phyloP scores from a whole-genome alignment of 2,797 vertebrate species.

The Enoplosus armatus region DNA sequence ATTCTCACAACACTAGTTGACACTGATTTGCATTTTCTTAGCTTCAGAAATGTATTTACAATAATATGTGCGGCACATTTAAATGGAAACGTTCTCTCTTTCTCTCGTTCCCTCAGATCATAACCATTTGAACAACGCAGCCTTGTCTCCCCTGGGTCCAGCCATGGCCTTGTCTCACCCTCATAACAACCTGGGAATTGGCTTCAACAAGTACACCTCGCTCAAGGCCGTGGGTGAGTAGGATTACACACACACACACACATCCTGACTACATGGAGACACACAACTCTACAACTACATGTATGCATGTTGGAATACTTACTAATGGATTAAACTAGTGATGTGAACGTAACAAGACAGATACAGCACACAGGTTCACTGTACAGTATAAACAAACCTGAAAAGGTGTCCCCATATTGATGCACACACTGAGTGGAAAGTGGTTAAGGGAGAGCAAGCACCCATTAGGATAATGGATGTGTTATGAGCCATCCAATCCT shows the following conservation, averaged over 20 bases:
- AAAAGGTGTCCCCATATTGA: not conserved
- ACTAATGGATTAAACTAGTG: not conserved
- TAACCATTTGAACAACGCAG: slow-evolving; percentile 88
- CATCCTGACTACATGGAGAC: not conserved
- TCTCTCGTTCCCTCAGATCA: slow-evolving; percentile 83
- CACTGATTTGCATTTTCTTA: slow-evolving; percentile 19
- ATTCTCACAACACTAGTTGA: not conserved
- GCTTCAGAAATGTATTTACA: slow-evolving; percentile 1
- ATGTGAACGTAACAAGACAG: not conserved
- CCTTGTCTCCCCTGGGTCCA: slow-evolving; percentile 82
- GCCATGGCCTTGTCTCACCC: slow-evolving; percentile 86
- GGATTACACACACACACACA: slow-evolving; percentile 5
- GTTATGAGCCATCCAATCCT: slow-evolving; percentile 41
- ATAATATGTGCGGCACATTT: slow-evolving; percentile 2
- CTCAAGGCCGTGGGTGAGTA: slow-evolving; percentile 92
- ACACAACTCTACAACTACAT: not conserved
- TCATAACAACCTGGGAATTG: slow-evolving; percentile 86
- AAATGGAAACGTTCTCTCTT: slow-evolving; percentile 4
- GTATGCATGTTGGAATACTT: not conserved
- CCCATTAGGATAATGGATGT: slow-evolving; percentile 51
- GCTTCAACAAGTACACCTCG: slow-evolving; percentile 89
- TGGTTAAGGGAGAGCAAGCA: not conserved
- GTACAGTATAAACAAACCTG: not conserved
- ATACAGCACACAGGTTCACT: not conserved
- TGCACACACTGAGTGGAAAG: not conserved